phyloP scores from a whole-genome alignment of 2,113 vertebrate genomes.

The human (Homo sapiens) region DNA sequence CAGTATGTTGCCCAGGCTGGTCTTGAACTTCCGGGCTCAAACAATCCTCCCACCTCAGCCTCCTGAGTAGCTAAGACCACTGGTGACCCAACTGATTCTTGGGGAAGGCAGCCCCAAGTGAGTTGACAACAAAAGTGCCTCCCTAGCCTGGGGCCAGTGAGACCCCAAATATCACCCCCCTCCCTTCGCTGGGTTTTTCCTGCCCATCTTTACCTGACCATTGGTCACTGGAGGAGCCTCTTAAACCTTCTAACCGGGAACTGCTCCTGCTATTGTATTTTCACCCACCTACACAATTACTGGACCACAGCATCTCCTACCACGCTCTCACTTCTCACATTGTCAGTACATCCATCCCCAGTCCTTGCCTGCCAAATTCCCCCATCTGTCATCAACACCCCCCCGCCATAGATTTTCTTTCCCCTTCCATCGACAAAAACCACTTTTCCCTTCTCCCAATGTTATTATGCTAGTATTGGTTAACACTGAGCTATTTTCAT shows the following conservation, averaged over 20 bases:
- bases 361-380: neutral
- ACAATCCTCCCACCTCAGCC: neutral
- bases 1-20: too few species aligned
- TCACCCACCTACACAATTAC: rapidly evolving
- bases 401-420: neutral
- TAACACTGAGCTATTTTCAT: neutral
- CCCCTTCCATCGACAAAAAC: neutral
- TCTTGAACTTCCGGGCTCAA: neutral
- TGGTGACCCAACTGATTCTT: neutral
- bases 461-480: neutral
- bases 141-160: neutral
- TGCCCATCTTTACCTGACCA: neutral
- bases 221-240: neutral
- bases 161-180: neutral
- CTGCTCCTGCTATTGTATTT: neutral
- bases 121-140: neutral
- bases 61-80: neutral
- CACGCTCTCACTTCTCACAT: rapidly evolving
- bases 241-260: neutral
- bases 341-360: rapidly evolving
- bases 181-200: neutral
- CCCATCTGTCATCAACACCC: neutral
- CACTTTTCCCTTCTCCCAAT: neutral
- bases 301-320: neutral
- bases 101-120: neutral